These are phyloP conservation scores for Drosophila paulistorum DNA, from an alignment of 1,140 invertebrate genomes.

Conservation along the genomic window DNA sequence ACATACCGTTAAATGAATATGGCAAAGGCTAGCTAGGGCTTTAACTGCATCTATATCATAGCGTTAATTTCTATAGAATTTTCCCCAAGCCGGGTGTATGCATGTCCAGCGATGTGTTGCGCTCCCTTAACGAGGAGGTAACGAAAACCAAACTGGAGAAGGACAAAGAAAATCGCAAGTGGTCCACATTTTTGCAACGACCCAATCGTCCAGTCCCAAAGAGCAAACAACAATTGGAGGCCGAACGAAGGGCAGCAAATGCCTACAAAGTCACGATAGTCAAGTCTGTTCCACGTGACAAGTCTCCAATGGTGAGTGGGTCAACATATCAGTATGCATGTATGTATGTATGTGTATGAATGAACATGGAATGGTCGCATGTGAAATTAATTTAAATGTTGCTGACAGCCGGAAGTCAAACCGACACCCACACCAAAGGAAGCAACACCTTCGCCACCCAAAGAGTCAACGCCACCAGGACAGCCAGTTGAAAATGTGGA, in stretches of 20 bases:
- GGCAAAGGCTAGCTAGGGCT: constrained; percentile 30
- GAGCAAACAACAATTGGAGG: constrained; percentile 80
- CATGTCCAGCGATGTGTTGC: constrained; percentile 88
- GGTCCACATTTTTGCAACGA: constrained; percentile 89
- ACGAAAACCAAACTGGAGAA: constrained; percentile 83
- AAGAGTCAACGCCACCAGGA: constrained; percentile 15
- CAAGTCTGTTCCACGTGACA: constrained; percentile 83
- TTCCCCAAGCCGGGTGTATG: constrained; percentile 86
- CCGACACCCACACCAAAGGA: constrained; percentile 52
- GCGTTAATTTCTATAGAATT: constrained; percentile 88
- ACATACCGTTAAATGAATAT: constrained; percentile 51
- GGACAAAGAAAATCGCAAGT: constrained; percentile 85
- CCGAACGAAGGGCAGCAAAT: constrained; percentile 71
- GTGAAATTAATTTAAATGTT: constrained; percentile 48
- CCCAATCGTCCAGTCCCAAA: constrained; percentile 86
- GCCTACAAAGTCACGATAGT: constrained; percentile 85
- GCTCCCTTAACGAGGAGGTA: constrained; percentile 85
- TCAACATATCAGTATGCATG: constrained; percentile 36
- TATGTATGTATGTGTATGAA: constrained; percentile 8
- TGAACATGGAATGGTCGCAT: constrained; percentile 21
- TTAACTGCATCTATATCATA: constrained; percentile 67
- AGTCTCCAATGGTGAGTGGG: constrained; percentile 68
- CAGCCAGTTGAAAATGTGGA: neutral
- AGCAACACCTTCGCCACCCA: constrained; percentile 36
- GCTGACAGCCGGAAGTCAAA: constrained; percentile 63